These are phyloP conservation scores for Salmo trutta DNA, from an alignment of 2,797 vertebrate genomes.

Conservation along the genomic window DNA sequence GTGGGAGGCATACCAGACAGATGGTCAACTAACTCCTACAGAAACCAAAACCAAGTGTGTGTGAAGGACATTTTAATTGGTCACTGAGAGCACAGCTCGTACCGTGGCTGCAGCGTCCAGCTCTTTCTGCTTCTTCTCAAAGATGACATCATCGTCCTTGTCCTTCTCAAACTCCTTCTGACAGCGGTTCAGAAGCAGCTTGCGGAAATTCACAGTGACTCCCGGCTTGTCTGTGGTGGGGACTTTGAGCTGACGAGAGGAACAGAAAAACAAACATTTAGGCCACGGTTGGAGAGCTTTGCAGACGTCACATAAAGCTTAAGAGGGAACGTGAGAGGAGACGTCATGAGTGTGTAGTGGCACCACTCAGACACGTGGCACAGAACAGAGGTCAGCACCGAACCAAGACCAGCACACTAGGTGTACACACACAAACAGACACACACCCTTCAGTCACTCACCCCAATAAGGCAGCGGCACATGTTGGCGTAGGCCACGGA, in stretches of 20 bases:
- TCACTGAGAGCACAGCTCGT: conserved; percentile 15
- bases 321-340: not conserved
- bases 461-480: conserved; percentile 98
- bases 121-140: conserved; percentile 95
- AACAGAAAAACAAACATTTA: not conserved
- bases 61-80: not conserved
- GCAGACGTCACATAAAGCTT: not conserved
- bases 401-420: not conserved
- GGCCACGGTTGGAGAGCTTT: not conserved
- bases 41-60: too few relatives aligned
- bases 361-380: conserved; percentile 44
- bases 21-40: not conserved
- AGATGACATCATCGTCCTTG: conserved; percentile 93
- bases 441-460: conserved; percentile 67
- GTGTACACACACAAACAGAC: not conserved
- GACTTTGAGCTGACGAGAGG: conserved; percentile 86
- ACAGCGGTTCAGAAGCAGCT: conserved; percentile 94
- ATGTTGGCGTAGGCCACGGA: conserved; percentile 99
- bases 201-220: conserved; percentile 91
- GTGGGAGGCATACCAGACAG: not conserved
- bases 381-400: conserved; percentile 38
- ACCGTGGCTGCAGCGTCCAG: conserved; percentile 89
- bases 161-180: conserved; percentile 99
- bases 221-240: conserved; percentile 89
- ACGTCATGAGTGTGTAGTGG: not conserved